Evolutionary conservation across 1,140 invertebrate genomes (phyloP).

Genomic region (Condylostylus longicornis): DNA sequence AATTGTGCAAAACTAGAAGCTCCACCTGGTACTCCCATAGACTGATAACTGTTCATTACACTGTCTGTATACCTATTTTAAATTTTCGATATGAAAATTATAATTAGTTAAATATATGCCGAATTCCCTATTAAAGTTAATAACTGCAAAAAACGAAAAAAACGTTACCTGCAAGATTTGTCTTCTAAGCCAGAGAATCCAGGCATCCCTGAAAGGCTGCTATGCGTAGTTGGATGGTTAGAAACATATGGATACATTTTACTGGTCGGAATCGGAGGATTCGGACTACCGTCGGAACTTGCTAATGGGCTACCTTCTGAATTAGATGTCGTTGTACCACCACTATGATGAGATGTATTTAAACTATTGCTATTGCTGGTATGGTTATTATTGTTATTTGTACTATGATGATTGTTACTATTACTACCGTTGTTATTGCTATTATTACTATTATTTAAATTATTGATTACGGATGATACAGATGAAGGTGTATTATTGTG

Average conservation of each 20-base stretch:
- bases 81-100: constrained; percentile 1
- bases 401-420: constrained; percentile 38
- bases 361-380: neutral
- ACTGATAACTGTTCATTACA: constrained; percentile 33
- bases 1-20: constrained; percentile 57
- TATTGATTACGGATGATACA: no score
- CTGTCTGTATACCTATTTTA: constrained; percentile 26
- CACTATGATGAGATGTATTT: neutral
- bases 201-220: constrained; percentile 34
- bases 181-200: constrained; percentile 31
- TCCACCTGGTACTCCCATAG: constrained; percentile 30
- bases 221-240: constrained; percentile 38
- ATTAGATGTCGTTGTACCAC: constrained; percentile 2
- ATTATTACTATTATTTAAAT: constrained; percentile 18
- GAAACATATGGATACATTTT: constrained; percentile 56
- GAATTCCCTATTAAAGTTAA: constrained; percentile 14
- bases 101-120: constrained; percentile 4
- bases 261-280: constrained; percentile 32
- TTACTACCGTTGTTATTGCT: constrained; percentile 30
- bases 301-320: constrained; percentile 8
- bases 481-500: no score
- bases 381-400: neutral
- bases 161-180: constrained; percentile 28
- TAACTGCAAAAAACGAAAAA: constrained; percentile 8
- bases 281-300: constrained; percentile 3